phyloP scores from a whole-genome alignment of 2,797 vertebrate genomes.

The Glyptemys insculpta region DNA sequence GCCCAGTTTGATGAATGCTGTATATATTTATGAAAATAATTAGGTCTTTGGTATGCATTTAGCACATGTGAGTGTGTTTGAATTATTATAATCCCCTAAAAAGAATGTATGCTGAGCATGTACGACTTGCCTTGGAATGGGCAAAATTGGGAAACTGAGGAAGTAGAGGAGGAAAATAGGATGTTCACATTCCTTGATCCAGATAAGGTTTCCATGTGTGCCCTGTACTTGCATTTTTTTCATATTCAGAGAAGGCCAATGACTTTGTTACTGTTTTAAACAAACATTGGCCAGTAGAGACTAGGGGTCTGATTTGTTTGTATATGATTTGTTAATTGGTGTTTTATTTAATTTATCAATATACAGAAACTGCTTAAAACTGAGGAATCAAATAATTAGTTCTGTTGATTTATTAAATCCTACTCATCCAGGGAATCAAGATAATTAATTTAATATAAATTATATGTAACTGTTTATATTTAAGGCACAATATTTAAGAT shows the following conservation, averaged over 20 bases:
- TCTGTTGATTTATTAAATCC: background rate
- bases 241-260: background rate
- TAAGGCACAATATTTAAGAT: background rate
- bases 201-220: rapidly evolving
- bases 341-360: background rate
- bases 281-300: background rate
- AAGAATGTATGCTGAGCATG: background rate
- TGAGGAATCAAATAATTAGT: background rate
- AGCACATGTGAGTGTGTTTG: background rate
- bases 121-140: background rate
- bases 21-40: background rate
- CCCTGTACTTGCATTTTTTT: background rate
- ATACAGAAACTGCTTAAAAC: background rate
- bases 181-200: background rate
- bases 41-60: background rate
- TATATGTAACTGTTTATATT: rapidly evolving
- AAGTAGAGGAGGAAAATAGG: background rate
- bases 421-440: background rate
- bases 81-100: background rate
- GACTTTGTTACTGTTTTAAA: background rate
- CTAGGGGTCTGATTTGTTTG: background rate
- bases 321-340: background rate
- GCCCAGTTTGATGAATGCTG: background rate
- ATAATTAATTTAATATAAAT: background rate
- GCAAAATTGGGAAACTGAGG: background rate